Percentiles rank a stretch among this genome's conserved stretches.
These are phyloP conservation scores for Neomorphus geoffroyi DNA, from an alignment of 2,797 vertebrate species.

Conservation along the genomic window DNA sequence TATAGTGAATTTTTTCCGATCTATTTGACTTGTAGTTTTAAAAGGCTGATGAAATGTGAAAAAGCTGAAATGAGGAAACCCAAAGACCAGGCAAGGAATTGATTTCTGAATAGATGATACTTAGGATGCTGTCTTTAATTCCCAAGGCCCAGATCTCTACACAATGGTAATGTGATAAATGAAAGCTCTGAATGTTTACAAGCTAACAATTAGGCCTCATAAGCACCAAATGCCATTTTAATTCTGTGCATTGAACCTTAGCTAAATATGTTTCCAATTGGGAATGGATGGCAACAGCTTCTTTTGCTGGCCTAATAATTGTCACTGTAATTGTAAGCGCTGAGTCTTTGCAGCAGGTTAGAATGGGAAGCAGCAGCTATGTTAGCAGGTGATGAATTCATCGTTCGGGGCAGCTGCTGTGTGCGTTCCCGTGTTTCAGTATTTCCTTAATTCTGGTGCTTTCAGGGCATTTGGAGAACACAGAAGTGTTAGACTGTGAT, in stretches of 20 bases:
- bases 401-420: not conserved
- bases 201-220: conserved; percentile 71
- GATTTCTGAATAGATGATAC: conserved; percentile 40
- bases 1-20: not conserved
- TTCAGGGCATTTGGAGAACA: conserved; percentile 50
- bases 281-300: conserved; percentile 58
- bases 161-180: conserved; percentile 68
- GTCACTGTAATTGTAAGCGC: conserved; percentile 20
- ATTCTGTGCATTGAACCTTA: conserved; percentile 72
- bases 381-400: conserved; percentile 65
- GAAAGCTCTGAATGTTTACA: conserved; percentile 67
- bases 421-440: not conserved
- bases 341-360: conserved; percentile 21
- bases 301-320: conserved; percentile 58
- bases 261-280: conserved; percentile 61
- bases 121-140: conserved; percentile 47
- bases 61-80: conserved; percentile 11
- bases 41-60: conserved; percentile 45
- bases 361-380: conserved; percentile 50
- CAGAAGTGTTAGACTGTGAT: conserved; percentile 19
- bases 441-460: conserved; percentile 53
- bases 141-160: conserved; percentile 43
- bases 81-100: conserved; percentile 19
- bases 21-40: conserved; percentile 36
- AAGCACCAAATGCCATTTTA: conserved; percentile 70